Conservation (phyloP, 2,113 vertebrate genomes). For the Prunella himalayana region DNA sequence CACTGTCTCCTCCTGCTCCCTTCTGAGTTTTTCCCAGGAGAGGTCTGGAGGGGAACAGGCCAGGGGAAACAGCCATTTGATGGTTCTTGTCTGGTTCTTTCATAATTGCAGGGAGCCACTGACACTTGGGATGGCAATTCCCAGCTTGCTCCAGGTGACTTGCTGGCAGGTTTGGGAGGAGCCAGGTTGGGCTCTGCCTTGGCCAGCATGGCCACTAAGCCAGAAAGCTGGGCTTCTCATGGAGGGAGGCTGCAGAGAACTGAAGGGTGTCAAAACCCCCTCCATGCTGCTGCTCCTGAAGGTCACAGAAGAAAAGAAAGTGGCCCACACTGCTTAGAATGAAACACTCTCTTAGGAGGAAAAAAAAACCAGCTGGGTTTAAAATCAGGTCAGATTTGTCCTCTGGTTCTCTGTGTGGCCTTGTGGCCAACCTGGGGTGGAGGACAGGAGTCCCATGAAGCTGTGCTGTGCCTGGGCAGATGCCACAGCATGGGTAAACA, state of each 20-base stretch:
- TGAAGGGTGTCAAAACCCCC: rapidly evolving
- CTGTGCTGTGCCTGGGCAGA: neutral
- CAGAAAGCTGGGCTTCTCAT: neutral
- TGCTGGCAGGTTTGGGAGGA: neutral
- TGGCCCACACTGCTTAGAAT: neutral
- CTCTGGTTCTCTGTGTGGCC: rapidly evolving
- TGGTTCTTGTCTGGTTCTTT: neutral
- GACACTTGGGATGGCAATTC: neutral
- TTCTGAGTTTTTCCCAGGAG: neutral
- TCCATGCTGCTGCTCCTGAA: neutral
- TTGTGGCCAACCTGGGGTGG: neutral
- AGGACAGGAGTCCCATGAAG: neutral
- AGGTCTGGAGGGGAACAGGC: rapidly evolving
- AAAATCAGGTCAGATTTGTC: neutral
- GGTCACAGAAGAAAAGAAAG: neutral
- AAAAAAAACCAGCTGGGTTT: neutral
- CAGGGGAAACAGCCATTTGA: neutral
- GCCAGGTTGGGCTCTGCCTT: neutral
- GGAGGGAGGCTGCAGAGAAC: neutral
- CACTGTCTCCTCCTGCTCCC: neutral
- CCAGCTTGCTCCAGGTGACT: neutral
- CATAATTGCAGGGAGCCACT: rapidly evolving
- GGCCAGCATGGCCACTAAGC: neutral
- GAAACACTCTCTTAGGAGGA: neutral
- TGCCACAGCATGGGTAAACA: rapidly evolving